These are phyloP conservation scores for Molossus alvarezi DNA, from an alignment of 2,797 vertebrate genomes.

Conservation along the genomic window DNA sequence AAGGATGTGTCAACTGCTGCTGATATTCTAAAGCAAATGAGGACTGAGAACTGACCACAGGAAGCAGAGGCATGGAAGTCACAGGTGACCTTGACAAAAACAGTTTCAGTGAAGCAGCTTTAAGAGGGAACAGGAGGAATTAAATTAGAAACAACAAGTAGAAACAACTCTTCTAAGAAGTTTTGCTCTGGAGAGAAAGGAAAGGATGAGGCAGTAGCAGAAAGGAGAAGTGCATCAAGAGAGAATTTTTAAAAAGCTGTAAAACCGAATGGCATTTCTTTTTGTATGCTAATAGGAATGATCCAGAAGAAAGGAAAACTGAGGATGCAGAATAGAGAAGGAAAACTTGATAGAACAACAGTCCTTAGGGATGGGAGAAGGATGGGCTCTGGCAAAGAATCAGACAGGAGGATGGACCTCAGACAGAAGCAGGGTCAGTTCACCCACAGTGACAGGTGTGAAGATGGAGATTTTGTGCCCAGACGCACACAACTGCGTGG, in stretches of 20 bases:
- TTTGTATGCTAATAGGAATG: conserved; percentile 8
- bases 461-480: neutral
- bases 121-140: neutral
- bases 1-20: neutral
- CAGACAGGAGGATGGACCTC: neutral
- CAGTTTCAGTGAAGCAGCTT: neutral
- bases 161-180: neutral
- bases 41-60: neutral
- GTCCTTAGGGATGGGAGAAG: neutral
- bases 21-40: neutral
- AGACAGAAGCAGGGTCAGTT: neutral
- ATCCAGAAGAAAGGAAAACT: conserved; percentile 24
- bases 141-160: conserved; percentile 11
- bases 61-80: neutral
- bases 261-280: neutral
- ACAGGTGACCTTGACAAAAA: neutral
- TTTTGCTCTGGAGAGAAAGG: conserved; percentile 18
- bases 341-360: neutral
- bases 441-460: neutral
- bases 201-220: conserved; percentile 16
- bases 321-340: neutral
- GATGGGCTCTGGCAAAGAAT: neutral
- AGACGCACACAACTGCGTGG: neutral
- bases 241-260: neutral
- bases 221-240: neutral